Conservation (phyloP, 2,797 vertebrate genomes). For the Enteromius thamalakanensis region DNA sequence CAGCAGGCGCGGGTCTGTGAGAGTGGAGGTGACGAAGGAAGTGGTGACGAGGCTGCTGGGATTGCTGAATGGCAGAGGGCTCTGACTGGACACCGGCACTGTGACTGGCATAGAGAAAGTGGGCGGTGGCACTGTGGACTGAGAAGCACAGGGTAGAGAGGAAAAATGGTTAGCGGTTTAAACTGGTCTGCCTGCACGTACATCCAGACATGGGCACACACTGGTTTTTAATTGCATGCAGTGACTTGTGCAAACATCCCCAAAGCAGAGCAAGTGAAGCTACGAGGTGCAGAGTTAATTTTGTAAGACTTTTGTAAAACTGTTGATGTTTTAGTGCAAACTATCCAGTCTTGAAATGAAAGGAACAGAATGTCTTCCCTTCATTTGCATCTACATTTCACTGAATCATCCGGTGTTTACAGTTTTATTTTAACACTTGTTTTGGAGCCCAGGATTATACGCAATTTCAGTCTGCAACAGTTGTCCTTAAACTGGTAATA, state of each 20-base stretch:
- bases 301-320: constrained; percentile 8
- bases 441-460: constrained; percentile 12
- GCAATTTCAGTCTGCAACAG: constrained; percentile 8
- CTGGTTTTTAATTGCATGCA: constrained; percentile 66
- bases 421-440: neutral
- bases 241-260: constrained; percentile 69
- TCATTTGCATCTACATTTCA: neutral
- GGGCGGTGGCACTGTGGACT: constrained; percentile 91
- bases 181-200: constrained; percentile 12
- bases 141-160: constrained; percentile 62
- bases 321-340: neutral
- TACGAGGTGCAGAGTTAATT: constrained; percentile 65
- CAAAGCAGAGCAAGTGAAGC: constrained; percentile 63
- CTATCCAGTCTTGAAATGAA: constrained; percentile 4
- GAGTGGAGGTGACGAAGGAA: constrained; percentile 90
- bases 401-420: constrained; percentile 1
- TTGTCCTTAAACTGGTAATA: constrained; percentile 25
- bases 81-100: constrained; percentile 93
- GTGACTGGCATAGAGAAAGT: constrained; percentile 98
- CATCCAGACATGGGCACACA: constrained; percentile 37
- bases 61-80: constrained; percentile 92
- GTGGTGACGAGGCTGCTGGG: constrained; percentile 90
- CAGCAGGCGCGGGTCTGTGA: constrained; percentile 93
- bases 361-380: neutral
- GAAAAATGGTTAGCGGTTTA: constrained; percentile 52